Percentiles rank a stretch among this genome's conserved stretches.
These are phyloP conservation scores for Lepisosteus osseus DNA, from an alignment of 2,113 vertebrate genomes.

Conservation along the genomic window DNA sequence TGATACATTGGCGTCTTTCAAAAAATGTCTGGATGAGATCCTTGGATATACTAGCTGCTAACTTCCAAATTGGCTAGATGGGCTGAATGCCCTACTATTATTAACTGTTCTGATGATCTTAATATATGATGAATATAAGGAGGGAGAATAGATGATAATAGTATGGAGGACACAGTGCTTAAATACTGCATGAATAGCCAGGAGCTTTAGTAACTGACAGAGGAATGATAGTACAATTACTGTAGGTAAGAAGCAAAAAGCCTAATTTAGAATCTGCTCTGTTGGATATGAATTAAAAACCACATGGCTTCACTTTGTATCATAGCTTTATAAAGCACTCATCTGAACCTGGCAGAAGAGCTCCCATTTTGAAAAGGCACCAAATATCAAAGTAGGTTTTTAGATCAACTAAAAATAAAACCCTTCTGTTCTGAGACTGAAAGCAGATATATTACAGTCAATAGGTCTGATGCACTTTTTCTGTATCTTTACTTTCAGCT, in stretches of 20 bases:
- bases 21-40: too few relatives aligned
- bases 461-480: too few relatives aligned
- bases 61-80: too few relatives aligned
- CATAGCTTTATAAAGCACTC: conserved; percentile 21
- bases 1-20: too few relatives aligned
- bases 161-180: neutral
- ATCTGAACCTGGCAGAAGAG: conserved; percentile 32
- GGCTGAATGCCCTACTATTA: too few relatives aligned
- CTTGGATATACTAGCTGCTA: too few relatives aligned
- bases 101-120: too few relatives aligned
- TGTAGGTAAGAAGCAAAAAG: neutral
- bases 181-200: neutral
- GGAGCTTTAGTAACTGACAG: neutral
- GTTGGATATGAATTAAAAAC: conserved; percentile 18
- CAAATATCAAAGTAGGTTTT: conserved; percentile 70
- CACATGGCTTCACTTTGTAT: conserved; percentile 12
- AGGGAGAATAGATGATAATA: too few relatives aligned
- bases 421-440: conserved; percentile 41
- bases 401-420: conserved; percentile 76
- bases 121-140: too few relatives aligned
- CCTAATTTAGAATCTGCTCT: neutral
- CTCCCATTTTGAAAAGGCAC: conserved; percentile 35
- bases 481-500: too few relatives aligned
- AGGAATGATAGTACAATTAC: neutral
- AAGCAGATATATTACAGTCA: conserved; percentile 31